These are phyloP conservation scores for Poecilobothrus nobilitatus DNA, from an alignment of 2,888 invertebrate genomes.

Conservation along the genomic window DNA sequence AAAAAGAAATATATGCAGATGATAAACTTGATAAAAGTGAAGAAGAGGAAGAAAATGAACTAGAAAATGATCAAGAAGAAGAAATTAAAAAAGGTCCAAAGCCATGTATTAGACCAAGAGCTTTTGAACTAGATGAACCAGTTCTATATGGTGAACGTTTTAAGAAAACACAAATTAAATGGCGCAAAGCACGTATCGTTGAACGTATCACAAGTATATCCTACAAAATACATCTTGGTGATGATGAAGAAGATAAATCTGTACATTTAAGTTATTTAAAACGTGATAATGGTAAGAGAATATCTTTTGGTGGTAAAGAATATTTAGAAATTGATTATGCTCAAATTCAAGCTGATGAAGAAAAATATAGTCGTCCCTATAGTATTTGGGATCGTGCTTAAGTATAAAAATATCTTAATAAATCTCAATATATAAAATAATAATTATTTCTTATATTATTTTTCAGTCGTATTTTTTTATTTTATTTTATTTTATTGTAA, in stretches of 20 bases:
- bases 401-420: slow-evolving; percentile 8
- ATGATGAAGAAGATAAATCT: slow-evolving; percentile 39
- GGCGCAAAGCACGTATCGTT: slow-evolving; percentile 36
- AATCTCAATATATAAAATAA: no score
- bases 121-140: slow-evolving; percentile 37
- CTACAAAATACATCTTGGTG: slow-evolving; percentile 39
- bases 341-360: slow-evolving; percentile 39
- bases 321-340: slow-evolving; percentile 43
- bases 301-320: slow-evolving; percentile 40
- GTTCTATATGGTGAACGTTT: slow-evolving; percentile 40
- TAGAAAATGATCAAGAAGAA: slow-evolving; percentile 21
- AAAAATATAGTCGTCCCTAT: slow-evolving; percentile 33
- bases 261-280: slow-evolving; percentile 42
- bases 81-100: slow-evolving; percentile 28
- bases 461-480: no score
- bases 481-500: no score
- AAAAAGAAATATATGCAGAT: slow-evolving; percentile 32
- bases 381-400: slow-evolving; percentile 43
- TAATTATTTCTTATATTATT: no score
- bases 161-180: slow-evolving; percentile 38
- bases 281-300: slow-evolving; percentile 38
- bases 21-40: slow-evolving; percentile 31
- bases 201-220: slow-evolving; percentile 43
- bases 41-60: slow-evolving; percentile 24
- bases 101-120: slow-evolving; percentile 36